Percentiles rank a stretch among this genome's conserved stretches.
These are phyloP conservation scores for Chaetorhynchus papuensis DNA, from an alignment of 2,113 vertebrate species.

Conservation along the genomic window DNA sequence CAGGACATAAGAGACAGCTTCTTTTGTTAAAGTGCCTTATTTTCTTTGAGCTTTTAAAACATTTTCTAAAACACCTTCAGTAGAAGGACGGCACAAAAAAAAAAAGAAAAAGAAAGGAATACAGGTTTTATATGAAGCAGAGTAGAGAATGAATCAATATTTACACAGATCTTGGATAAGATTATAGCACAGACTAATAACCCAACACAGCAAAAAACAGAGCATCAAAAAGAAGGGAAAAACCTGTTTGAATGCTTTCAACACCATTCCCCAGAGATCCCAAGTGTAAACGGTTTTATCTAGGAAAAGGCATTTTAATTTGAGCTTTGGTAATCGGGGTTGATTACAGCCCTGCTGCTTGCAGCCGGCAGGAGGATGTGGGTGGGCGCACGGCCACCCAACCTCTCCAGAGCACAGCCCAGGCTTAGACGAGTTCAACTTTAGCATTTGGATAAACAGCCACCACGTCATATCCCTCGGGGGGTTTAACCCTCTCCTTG, in stretches of 20 bases:
- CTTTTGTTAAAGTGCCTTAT: slow-evolving; percentile 61
- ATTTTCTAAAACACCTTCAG: background rate
- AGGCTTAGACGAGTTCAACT: slow-evolving; percentile 86
- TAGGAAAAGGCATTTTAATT: slow-evolving; percentile 35
- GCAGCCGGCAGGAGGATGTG: background rate
- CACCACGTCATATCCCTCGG: slow-evolving; percentile 98
- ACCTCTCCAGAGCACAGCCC: background rate
- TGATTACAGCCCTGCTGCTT: background rate
- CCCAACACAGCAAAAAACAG: slow-evolving; percentile 39
- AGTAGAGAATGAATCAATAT: slow-evolving; percentile 58
- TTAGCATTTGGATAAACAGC: slow-evolving; percentile 97
- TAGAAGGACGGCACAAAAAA: background rate
- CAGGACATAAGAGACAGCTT: background rate
- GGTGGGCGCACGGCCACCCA: background rate
- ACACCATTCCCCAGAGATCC: slow-evolving; percentile 34
- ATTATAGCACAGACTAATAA: background rate
- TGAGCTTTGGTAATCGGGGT: background rate
- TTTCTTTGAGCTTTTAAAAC: slow-evolving; percentile 21
- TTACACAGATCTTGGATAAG: slow-evolving; percentile 61
- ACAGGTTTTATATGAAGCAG: slow-evolving; percentile 59
- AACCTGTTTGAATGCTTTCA: slow-evolving; percentile 50
- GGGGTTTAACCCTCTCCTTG: slow-evolving; percentile 91
- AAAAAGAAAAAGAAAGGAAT: background rate
- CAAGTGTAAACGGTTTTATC: slow-evolving; percentile 57
- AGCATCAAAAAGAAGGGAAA: slow-evolving; percentile 40